These are phyloP conservation scores for Leucoma salicis DNA, from an alignment of 2,888 invertebrate genomes.

Conservation along the genomic window DNA sequence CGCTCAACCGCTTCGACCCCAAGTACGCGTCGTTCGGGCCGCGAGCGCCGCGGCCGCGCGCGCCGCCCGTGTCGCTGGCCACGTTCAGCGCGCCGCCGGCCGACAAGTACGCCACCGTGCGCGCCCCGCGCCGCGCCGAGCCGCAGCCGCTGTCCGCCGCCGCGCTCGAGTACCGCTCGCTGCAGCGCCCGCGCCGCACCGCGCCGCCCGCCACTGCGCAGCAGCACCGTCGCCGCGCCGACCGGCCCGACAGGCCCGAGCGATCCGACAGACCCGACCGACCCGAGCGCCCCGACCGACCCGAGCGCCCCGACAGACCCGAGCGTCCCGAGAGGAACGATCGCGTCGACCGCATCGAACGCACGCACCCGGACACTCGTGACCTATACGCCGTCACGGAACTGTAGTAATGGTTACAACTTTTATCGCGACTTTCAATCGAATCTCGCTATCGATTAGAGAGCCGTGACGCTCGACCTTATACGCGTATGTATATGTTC, in stretches of 20 bases:
- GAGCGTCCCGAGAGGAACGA: conserved; percentile 59
- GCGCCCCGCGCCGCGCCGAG: conserved; percentile 61
- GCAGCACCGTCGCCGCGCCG: conserved; percentile 79
- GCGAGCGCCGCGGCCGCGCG: conserved; percentile 71
- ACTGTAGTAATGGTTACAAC: conserved; percentile 37
- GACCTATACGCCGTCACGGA: conserved; percentile 88
- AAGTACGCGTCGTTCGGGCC: conserved; percentile 82
- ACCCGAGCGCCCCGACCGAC: conserved; percentile 19
- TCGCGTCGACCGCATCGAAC: conserved; percentile 30
- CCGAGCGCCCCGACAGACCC: conserved; percentile 34
- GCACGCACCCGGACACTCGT: conserved; percentile 59
- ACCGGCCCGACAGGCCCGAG: conserved; percentile 86
- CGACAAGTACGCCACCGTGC: conserved; percentile 73
- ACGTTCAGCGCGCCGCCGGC: conserved; percentile 51
- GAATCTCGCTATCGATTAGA: neutral
- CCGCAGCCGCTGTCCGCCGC: conserved; percentile 80
- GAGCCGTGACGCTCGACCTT: neutral
- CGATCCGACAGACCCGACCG: conserved; percentile 48
- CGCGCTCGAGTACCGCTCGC: conserved; percentile 82
- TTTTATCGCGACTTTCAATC: no score
- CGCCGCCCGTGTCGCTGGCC: conserved; percentile 57
- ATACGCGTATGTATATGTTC: neutral
- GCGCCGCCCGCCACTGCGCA: conserved; percentile 41
- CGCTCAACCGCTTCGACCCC: conserved; percentile 83
- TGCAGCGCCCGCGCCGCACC: conserved; percentile 78